A percentile compares a stretch with the other conserved stretches of the same genome.
phyloP scores from a whole-genome alignment of 2,113 vertebrate species.

The Centropus bengalensis region DNA sequence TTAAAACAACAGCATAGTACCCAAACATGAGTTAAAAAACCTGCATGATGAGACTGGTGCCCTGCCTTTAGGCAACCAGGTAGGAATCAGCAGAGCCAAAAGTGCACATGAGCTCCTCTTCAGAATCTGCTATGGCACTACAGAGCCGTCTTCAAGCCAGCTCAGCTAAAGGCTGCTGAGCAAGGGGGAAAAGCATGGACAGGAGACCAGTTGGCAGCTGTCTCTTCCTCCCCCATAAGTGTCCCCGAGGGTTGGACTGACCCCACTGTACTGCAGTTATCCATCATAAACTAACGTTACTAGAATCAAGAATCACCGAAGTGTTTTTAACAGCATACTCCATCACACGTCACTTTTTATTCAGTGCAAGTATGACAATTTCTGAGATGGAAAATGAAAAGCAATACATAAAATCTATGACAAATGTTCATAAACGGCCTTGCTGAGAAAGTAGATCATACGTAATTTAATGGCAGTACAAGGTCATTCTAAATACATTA shows the following conservation, averaged over 20 bases:
- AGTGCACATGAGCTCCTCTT: rapidly evolving
- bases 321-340: background rate
- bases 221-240: background rate
- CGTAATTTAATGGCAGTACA: constrained; percentile 18
- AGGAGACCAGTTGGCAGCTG: too few species aligned
- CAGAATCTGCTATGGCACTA: background rate
- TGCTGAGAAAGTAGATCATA: constrained; percentile 13
- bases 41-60: background rate
- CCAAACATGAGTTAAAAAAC: background rate
- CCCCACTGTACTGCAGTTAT: background rate
- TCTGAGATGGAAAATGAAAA: constrained; percentile 26
- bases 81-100: background rate
- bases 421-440: constrained; percentile 30
- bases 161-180: rapidly evolving
- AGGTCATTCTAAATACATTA: constrained; percentile 3
- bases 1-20: background rate
- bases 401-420: constrained; percentile 1
- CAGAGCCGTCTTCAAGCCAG: background rate
- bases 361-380: background rate
- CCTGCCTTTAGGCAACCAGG: background rate
- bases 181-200: rapidly evolving
- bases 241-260: background rate
- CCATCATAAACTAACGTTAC: background rate
- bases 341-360: constrained; percentile 21
- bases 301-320: background rate